Conservation (phyloP, 1,140 invertebrate genomes). For the Halotydeus destructor region DNA sequence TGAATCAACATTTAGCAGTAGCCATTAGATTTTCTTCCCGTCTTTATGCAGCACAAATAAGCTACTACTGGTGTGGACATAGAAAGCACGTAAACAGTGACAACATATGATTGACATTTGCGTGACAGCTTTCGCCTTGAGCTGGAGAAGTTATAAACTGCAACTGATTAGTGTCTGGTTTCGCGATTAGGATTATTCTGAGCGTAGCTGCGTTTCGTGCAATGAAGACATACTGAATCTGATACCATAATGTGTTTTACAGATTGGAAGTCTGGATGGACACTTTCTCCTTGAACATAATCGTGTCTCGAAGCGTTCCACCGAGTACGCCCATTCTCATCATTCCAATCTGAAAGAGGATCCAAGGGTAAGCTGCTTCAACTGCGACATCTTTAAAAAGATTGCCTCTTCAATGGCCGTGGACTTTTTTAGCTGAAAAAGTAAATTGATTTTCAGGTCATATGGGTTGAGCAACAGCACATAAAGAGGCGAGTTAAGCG, state of each 20-base stretch:
- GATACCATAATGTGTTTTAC: too few relatives aligned
- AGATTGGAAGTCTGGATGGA: conserved; percentile 61
- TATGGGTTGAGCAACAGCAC: conserved; percentile 28
- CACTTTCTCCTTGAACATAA: conserved; percentile 62
- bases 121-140: too few relatives aligned
- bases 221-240: too few relatives aligned
- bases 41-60: too few relatives aligned
- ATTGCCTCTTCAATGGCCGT: not conserved
- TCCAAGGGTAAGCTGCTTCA: conserved; percentile 14
- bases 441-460: conserved; percentile 20
- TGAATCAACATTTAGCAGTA: conserved; percentile 18
- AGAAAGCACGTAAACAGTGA: too few relatives aligned
- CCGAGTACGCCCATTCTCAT: conserved; percentile 44
- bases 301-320: conserved; percentile 52
- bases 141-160: too few relatives aligned
- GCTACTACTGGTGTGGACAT: too few relatives aligned
- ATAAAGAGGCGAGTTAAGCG: conserved; percentile 24
- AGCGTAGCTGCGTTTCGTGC: too few relatives aligned
- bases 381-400: conserved; percentile 5
- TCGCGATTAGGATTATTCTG: too few relatives aligned
- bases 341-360: conserved; percentile 41
- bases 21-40: too few relatives aligned
- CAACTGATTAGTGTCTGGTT: too few relatives aligned
- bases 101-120: too few relatives aligned
- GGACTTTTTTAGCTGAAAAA: conserved; percentile 4